Conservation (phyloP, 2,113 vertebrate species). For the Pollimyrus isidori region DNA sequence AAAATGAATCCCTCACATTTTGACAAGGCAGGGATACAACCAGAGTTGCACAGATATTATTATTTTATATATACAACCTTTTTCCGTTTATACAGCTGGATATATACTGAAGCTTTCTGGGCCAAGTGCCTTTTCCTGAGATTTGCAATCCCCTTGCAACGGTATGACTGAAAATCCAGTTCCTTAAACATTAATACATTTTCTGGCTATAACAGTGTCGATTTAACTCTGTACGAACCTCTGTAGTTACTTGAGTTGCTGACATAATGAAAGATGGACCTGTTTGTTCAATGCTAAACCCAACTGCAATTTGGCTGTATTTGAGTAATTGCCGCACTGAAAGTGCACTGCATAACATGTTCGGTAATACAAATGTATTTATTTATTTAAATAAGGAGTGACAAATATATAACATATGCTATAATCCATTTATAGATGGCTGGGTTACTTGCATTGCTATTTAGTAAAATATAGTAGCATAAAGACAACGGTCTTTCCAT, state of each 20-base stretch:
- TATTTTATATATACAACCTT: not conserved
- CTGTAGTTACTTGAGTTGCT: not conserved
- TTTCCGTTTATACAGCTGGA: not conserved
- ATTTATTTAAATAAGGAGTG: not conserved
- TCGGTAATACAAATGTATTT: not conserved
- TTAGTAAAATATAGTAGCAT: not conserved
- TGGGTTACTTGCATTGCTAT: not conserved
- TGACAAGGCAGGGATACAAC: not conserved
- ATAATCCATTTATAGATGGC: not conserved
- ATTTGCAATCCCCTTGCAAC: not conserved
- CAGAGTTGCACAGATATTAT: not conserved
- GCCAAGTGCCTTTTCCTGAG: not conserved
- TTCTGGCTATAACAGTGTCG: not conserved
- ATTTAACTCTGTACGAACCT: not conserved
- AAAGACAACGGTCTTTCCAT: not conserved
- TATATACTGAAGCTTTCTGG: not conserved
- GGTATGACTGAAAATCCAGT: not conserved
- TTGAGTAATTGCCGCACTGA: not conserved
- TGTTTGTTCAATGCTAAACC: not conserved
- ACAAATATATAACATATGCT: not conserved
- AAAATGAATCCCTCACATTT: not conserved
- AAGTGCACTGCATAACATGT: not conserved
- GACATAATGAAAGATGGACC: not conserved
- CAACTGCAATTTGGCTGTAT: not conserved
- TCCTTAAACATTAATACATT: not conserved